Percentiles rank a stretch among this genome's conserved stretches.
phyloP scores from a whole-genome alignment of 1,140 invertebrate species.

The Octopus sinensis region DNA sequence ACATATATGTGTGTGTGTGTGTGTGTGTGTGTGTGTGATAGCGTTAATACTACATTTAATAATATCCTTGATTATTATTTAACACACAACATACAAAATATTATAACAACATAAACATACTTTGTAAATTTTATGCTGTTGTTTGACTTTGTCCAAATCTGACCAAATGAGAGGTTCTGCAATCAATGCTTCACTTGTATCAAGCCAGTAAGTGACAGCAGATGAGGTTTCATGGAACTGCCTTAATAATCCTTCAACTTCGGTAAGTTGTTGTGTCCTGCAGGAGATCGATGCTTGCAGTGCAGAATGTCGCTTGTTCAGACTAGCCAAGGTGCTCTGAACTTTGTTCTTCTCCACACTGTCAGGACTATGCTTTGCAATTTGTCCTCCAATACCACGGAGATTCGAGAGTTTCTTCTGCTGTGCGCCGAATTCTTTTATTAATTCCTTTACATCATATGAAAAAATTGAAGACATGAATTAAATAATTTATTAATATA shows the following conservation, averaged over 20 bases:
- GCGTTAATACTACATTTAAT: too few relatives aligned
- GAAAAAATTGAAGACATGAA: too few relatives aligned
- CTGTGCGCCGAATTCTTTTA: constrained; percentile 39
- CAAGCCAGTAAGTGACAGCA: constrained; percentile 77
- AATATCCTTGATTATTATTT: too few relatives aligned
- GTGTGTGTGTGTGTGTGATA: too few relatives aligned
- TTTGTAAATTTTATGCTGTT: constrained; percentile 78
- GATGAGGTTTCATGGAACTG: constrained; percentile 80
- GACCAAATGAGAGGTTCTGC: constrained; percentile 72
- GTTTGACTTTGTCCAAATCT: constrained; percentile 75
- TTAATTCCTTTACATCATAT: constrained; percentile 2
- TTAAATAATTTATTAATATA: too few relatives aligned
- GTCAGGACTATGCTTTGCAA: constrained; percentile 40
- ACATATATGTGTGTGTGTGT: too few relatives aligned
- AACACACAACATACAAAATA: too few relatives aligned
- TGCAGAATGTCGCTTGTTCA: constrained; percentile 71
- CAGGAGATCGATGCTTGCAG: constrained; percentile 69
- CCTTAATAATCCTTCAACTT: constrained; percentile 82
- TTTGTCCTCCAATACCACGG: constrained; percentile 38
- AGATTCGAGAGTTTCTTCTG: constrained; percentile 39
- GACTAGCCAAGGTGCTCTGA: constrained; percentile 38
- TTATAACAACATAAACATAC: constrained; percentile 59
- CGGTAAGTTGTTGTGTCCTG: constrained; percentile 71
- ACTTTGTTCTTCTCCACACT: constrained; percentile 40
- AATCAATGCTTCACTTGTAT: constrained; percentile 77